Conservation (phyloP, 2,113 vertebrate genomes). For the Sorex araneus region DNA sequence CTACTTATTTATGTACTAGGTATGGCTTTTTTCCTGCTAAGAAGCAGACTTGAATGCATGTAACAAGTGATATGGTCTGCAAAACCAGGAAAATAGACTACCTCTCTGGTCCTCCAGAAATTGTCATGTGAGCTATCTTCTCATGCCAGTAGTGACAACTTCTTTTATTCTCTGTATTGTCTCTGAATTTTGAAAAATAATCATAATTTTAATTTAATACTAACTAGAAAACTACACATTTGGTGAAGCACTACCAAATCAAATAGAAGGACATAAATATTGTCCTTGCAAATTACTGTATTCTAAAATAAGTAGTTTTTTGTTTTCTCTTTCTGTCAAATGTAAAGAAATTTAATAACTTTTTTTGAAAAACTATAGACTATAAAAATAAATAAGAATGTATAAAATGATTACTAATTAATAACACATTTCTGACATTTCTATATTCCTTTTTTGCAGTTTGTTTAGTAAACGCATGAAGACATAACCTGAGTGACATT, state of each 20-base stretch:
- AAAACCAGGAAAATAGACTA: conserved; percentile 43
- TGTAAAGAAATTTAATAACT: conserved; percentile 2
- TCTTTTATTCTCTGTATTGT: conserved; percentile 28
- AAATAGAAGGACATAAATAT: conserved; percentile 39
- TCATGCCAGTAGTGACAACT: neutral
- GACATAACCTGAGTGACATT: neutral
- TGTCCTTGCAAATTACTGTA: conserved; percentile 16
- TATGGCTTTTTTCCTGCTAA: conserved; percentile 9
- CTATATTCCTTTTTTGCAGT: neutral
- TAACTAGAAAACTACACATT: conserved; percentile 15
- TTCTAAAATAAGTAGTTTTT: neutral
- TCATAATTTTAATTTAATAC: conserved; percentile 51
- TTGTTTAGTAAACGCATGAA: conserved; percentile 46
- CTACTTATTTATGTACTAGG: neutral
- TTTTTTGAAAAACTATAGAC: neutral
- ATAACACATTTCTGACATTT: neutral
- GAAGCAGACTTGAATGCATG: conserved; percentile 21
- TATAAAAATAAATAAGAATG: conserved; percentile 2
- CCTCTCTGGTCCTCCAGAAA: neutral
- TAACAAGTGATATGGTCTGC: neutral
- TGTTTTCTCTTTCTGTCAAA: conserved; percentile 17
- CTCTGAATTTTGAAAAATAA: conserved; percentile 36
- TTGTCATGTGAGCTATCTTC: neutral
- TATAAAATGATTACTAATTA: conserved; percentile 27
- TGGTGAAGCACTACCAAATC: neutral